Percentiles rank a stretch among this genome's conserved stretches.
Conservation (phyloP, 2,888 invertebrate genomes). For the Calameuta filiformis region DNA sequence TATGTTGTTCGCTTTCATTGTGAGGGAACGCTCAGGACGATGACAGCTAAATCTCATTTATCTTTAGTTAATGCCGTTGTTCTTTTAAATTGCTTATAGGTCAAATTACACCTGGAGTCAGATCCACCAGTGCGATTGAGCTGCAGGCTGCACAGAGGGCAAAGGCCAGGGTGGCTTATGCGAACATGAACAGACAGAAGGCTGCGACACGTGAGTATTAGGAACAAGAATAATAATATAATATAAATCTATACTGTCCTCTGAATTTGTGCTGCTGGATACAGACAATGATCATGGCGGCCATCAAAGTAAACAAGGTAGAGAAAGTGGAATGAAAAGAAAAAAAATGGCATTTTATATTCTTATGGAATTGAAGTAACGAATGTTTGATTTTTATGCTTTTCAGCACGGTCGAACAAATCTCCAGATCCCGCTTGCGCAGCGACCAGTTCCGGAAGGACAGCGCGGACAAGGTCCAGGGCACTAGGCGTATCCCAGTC, state of each 20-base stretch:
- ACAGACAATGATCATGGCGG: constrained; percentile 47
- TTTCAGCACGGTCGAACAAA: constrained; percentile 75
- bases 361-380: background rate
- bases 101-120: constrained; percentile 57
- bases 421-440: constrained; percentile 68
- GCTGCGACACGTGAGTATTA: constrained; percentile 74
- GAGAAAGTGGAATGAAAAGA: background rate
- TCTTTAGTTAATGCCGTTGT: background rate
- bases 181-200: constrained; percentile 82
- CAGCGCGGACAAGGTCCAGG: constrained; percentile 71
- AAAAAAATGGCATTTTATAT: background rate
- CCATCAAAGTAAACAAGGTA: constrained; percentile 49
- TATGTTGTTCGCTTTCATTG: constrained; percentile 24
- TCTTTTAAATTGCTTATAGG: constrained; percentile 33
- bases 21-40: constrained; percentile 2
- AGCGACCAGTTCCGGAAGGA: constrained; percentile 73
- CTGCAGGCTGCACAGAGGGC: constrained; percentile 91
- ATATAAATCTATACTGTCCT: background rate
- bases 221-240: constrained; percentile 65
- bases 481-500: constrained; percentile 89
- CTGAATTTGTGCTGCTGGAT: constrained; percentile 32
- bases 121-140: constrained; percentile 95
- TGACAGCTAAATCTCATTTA: background rate
- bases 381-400: constrained; percentile 13
- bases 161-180: constrained; percentile 84